phyloP scores from a whole-genome alignment of 1,140 invertebrate species.

The Cherax quadricarinatus region DNA sequence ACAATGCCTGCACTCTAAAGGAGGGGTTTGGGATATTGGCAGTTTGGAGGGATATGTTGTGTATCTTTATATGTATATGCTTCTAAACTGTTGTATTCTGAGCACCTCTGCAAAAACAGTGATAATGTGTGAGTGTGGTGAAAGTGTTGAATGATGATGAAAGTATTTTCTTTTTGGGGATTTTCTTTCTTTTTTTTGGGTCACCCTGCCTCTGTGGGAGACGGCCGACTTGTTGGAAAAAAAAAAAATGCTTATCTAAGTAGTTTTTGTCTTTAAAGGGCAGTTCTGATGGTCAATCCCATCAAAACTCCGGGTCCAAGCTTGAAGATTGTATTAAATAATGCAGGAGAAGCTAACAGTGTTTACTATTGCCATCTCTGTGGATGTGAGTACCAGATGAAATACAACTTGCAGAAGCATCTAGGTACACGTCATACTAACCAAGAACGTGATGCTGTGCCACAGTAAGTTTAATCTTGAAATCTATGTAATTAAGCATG shows the following conservation, averaged over 20 bases:
- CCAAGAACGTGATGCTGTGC: constrained; percentile 79
- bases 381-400: constrained; percentile 83
- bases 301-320: constrained; percentile 80
- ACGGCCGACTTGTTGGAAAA: too few species aligned
- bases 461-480: constrained; percentile 75
- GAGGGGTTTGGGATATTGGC: too few species aligned
- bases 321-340: constrained; percentile 81
- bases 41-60: too few species aligned
- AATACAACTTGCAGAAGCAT: constrained; percentile 83
- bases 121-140: too few species aligned
- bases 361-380: constrained; percentile 84
- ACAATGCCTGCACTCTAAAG: too few species aligned
- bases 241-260: background rate
- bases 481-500: background rate
- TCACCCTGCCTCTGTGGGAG: too few species aligned
- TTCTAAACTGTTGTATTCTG: too few species aligned
- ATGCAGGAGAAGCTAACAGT: constrained; percentile 80
- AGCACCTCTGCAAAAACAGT: too few species aligned
- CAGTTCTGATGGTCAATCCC: constrained; percentile 76
- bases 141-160: too few species aligned
- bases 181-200: too few species aligned
- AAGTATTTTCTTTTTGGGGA: too few species aligned
- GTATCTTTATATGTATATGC: too few species aligned
- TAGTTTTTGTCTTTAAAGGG: background rate
- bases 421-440: constrained; percentile 79